phyloP scores from a whole-genome alignment of 2,888 invertebrate species.

The Hyles lineata region DNA sequence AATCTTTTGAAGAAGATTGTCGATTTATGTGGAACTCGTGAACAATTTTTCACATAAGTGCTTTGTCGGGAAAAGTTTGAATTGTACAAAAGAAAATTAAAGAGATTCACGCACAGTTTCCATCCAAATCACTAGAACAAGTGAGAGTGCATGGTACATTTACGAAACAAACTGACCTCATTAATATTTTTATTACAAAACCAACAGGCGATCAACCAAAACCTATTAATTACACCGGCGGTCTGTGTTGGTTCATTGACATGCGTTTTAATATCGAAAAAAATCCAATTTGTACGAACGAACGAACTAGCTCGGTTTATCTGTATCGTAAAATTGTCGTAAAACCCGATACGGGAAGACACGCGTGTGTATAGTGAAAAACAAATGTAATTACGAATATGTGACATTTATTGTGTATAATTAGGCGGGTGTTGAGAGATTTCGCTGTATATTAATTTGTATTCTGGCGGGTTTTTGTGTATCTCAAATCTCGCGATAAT shows the following conservation, averaged over 20 bases:
- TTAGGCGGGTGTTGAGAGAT: constrained; percentile 12
- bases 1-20: too few relatives aligned
- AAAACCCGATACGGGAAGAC: constrained; percentile 63
- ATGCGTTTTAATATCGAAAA: constrained; percentile 50
- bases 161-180: constrained; percentile 39
- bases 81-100: neutral
- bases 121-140: neutral
- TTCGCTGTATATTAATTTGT: constrained; percentile 11
- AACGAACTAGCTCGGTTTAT: constrained; percentile 58
- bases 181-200: constrained; percentile 46
- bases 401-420: constrained; percentile 28
- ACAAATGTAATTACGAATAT: constrained; percentile 33
- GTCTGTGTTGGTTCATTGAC: constrained; percentile 60
- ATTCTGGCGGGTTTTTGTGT: neutral
- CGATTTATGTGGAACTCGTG: too few relatives aligned
- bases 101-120: neutral
- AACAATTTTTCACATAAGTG: too few relatives aligned
- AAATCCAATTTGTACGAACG: constrained; percentile 63
- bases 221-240: constrained; percentile 45
- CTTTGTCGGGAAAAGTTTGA: too few relatives aligned
- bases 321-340: constrained; percentile 69
- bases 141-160: constrained; percentile 1
- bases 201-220: constrained; percentile 41
- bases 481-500: neutral
- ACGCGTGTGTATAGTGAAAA: constrained; percentile 51